Evolutionary conservation across 2,113 vertebrate genomes (phyloP), one percentile per base, ranked within the genome.

Genomic region (Proterorhinus semilunaris): DNA sequence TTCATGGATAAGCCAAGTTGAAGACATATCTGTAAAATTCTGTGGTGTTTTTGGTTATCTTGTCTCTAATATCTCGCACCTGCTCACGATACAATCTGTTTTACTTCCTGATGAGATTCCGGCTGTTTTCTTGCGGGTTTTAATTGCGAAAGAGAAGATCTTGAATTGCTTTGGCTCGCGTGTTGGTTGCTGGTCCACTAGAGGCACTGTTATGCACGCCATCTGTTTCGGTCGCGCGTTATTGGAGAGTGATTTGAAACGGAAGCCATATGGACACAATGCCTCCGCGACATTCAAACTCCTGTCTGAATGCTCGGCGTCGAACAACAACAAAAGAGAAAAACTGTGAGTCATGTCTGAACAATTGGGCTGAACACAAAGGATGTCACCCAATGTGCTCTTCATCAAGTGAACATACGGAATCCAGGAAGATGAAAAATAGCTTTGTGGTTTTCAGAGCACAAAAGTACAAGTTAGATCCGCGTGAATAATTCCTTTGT

Each of bases 391-490:
- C 54, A 50, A 36, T 12, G 11, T 47, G 21, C 13, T 12, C 17
- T 2, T 8, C 49, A 45, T 78, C 68, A 21, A 64, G 45, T 15
- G 21, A 55, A 2, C 61, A 69, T 8, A 52, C 12, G 0, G 27
- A 61, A 73, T 68, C 57, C 58, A 47, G 21, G 13, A 52, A 51
- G 53, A 72, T 71, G 17, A 75, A 67, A 72, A 70, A 59, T 50
- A 61, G 3, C 6, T 51, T 7, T 65, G 48, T 6, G 64, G 65
- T 52, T 66, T 58, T 46, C 53, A 64, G 62, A 9, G n/a, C 66
- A 44, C 43, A 53, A 69, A 71, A 80, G 61, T 58, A 72, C 58
- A 36, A 43, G 67, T 66, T 66, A 62, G 7, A 68, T 61, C 51
- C 53, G 45, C 8, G 2, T 10, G 7, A 47, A 21, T 65, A 45